Base-by-base conservation (phyloP, 2,888 invertebrate species). In the Branchellion lobata region DNA sequence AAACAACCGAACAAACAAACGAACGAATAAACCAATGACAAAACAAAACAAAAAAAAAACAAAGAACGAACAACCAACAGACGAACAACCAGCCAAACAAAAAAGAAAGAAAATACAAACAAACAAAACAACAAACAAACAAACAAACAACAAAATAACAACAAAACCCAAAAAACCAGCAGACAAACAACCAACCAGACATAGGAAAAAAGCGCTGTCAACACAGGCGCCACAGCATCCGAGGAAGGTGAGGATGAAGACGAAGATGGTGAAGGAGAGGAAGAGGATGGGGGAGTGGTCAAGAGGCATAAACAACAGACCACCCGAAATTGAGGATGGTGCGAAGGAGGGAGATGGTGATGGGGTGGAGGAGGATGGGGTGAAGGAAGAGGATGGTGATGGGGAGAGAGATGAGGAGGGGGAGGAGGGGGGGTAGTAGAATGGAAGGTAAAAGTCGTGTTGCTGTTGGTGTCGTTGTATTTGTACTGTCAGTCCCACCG, bases 391-490 rank as follows among this genome's bases (percentile, higher is more conserved):
- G 27, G 65, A 40, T 47, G 75, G 1, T 75, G 18, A 29, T 53
- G 75, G 27, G 36, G 73, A 24, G 40, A 1, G 2, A 8, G 40
- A 3, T 3, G 47, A 27, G 11, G 14, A 24, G 31, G 36, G 27
- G 27, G 75, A 40, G 0, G 51, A 53, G 5, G 27, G n/a, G 8
- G 47, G 53, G 21, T n/a, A 29, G 11, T 24, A 53, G 53, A 40
- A 40, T 11, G 36, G 77, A 85, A 81, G 85, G 85, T 82, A 85
- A 85, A 83, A 84, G 84, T 80, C 85, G 85, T 80, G 85, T 84
- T 81, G 85, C 83, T 27, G 85, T 84, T 65, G 85, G 82, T 73
- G 73, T 21, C 72, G 79, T 51, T 78, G 69, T 0, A 47, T 78
- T 78, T 77, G 77, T 14, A 65, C 18, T 24, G 34, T 36, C 0